A percentile compares a stretch with the other conserved stretches of the same genome.
Conservation (phyloP, 2,888 invertebrate genomes). For the Drosophila mettleri region DNA sequence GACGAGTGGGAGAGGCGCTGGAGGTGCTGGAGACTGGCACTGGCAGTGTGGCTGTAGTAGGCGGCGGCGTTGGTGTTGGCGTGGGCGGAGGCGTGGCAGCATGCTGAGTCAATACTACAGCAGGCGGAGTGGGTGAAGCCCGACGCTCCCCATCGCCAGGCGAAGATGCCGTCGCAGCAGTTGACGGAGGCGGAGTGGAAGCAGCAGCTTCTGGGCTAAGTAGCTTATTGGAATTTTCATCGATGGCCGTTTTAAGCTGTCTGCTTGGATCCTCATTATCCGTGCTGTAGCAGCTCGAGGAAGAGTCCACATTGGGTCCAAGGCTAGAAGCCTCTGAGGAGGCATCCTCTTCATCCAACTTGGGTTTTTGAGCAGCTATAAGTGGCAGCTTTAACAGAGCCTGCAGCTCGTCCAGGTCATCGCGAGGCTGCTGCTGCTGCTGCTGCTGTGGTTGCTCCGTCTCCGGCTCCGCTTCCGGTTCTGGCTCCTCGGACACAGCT, state of each 20-base stretch:
- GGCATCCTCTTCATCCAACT: conserved; percentile 57
- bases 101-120: conserved; percentile 65
- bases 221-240: conserved; percentile 67
- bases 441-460: conserved; percentile 10
- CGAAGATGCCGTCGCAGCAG: neutral
- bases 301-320: conserved; percentile 89
- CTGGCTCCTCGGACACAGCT: conserved; percentile 38
- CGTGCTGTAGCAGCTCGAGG: conserved; percentile 87
- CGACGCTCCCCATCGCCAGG: neutral
- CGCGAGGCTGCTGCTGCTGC: conserved; percentile 30
- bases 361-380: conserved; percentile 61
- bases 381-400: conserved; percentile 82
- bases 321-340: conserved; percentile 88
- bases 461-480: conserved; percentile 22
- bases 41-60: conserved; percentile 47
- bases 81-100: conserved; percentile 30
- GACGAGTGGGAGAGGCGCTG: conserved; percentile 52
- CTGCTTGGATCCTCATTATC: conserved; percentile 79
- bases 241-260: conserved; percentile 36
- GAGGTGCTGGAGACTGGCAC: conserved; percentile 37
- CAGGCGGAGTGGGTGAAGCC: conserved; percentile 53
- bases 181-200: conserved; percentile 7
- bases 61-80: conserved; percentile 56
- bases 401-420: conserved; percentile 66
- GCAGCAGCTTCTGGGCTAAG: neutral